Percentiles rank a stretch among this genome's conserved stretches.
Evolutionary conservation across 2,113 vertebrate genomes (phyloP).

Genomic region (Caranx ignobilis): DNA sequence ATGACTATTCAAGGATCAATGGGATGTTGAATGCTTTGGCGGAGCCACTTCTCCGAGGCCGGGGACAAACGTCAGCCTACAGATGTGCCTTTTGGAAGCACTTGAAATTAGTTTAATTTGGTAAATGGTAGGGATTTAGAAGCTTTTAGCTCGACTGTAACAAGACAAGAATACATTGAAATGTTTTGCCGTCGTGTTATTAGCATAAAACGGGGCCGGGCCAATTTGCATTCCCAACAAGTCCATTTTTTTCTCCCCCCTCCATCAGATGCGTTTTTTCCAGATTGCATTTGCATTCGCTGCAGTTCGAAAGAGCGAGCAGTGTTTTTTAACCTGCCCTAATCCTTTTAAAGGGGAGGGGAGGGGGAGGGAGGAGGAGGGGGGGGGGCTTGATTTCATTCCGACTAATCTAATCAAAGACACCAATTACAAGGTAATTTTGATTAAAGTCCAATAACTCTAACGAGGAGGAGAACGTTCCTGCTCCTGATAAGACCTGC

Average conservation of each 20-base stretch:
- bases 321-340: conserved; percentile 66
- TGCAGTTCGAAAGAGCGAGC: conserved; percentile 66
- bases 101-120: conserved; percentile 99
- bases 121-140: conserved; percentile 99
- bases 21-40: conserved; percentile 91
- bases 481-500: conserved; percentile 52
- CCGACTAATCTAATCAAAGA: conserved; percentile 79
- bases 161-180: conserved; percentile 98
- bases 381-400: conserved; percentile 73
- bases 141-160: conserved; percentile 93
- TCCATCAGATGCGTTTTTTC: conserved; percentile 56
- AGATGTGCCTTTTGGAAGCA: conserved; percentile 98
- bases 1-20: conserved; percentile 99
- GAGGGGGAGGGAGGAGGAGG: conserved; percentile 52
- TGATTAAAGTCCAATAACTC: conserved; percentile 80
- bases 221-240: conserved; percentile 91
- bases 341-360: conserved; percentile 77
- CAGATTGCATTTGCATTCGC: conserved; percentile 77
- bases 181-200: conserved; percentile 90
- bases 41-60: conserved; percentile 89
- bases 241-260: conserved; percentile 61
- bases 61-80: conserved; percentile 93
- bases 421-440: conserved; percentile 78
- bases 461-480: conserved; percentile 60
- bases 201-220: conserved; percentile 92